Evolutionary conservation across 2,888 invertebrate genomes (phyloP), one percentile per base, ranked within the genome.

Genomic region (Tuta absoluta): DNA sequence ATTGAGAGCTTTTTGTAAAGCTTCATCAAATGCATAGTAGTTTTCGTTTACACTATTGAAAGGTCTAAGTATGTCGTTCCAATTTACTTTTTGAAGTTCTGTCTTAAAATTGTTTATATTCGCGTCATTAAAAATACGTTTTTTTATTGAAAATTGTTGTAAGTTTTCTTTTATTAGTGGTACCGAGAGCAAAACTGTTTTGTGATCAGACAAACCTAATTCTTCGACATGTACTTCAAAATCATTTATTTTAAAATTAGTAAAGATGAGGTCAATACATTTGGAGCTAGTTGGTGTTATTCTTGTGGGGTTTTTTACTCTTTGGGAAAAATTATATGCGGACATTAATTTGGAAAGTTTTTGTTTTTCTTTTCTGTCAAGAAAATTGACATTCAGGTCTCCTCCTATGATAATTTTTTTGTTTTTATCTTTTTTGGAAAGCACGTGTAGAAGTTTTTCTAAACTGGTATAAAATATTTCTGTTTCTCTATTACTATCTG

Each of bases 241-340:
- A 21, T 23, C 51, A 14, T 41, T 19, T 11, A 21, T 23, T 8
- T 49, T 62, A 57, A 66, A 66, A 23, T 71, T 71, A 14, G 67
- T 65, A 45, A 70, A 69, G 11, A 70, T 4, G 10, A 71, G 17
- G 48, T 71, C 69, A 0, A 70, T 38, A 37, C 69, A 70, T 17
- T 66, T 63, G 4, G 66, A 38, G 3, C 48, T 49, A 45, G 17
- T 65, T 53, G n/a, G 4, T 17, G 69, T 65, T 19, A 67, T 45
- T 37, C 69, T 56, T n/a, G 70, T 72, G 0, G 68, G 60, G 56
- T 67, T 49, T 3, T 62, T 66, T 37, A 67, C 48, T 0, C 64
- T 53, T 66, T 69, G 70, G 10, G 61, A 10, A 49, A 70, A 70
- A 10, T 69, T 72, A 49, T 56, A 67, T 37, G 64, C 45, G 38